Conservation (phyloP, 2,797 vertebrate genomes). For the Dipus sagitta region DNA sequence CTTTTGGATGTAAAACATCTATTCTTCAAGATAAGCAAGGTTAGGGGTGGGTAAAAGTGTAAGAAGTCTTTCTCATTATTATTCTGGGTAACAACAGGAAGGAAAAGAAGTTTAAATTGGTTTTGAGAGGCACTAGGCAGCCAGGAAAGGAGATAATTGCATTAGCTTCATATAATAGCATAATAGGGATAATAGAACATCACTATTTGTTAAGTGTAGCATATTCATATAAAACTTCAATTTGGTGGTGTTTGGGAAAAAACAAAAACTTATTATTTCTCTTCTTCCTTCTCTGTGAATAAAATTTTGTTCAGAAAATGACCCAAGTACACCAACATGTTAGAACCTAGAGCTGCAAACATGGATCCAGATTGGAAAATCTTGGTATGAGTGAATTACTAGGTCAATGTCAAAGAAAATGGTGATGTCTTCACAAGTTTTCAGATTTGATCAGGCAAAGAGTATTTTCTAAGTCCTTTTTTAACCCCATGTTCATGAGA, state of each 20-base stretch:
- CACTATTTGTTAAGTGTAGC: constrained; percentile 44
- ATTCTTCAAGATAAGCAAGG: not conserved
- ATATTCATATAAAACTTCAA: constrained; percentile 58
- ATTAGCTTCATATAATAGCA: constrained; percentile 55
- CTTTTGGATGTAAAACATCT: not conserved
- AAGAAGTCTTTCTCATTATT: not conserved
- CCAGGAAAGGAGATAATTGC: constrained; percentile 53
- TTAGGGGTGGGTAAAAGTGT: not conserved
- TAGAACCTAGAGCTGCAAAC: not conserved
- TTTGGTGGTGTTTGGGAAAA: constrained; percentile 53
- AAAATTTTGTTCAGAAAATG: constrained; percentile 48
- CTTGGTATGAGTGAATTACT: not conserved
- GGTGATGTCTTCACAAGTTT: not conserved
- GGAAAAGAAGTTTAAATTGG: constrained; percentile 48
- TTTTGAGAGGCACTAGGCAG: constrained; percentile 28
- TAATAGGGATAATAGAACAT: constrained; percentile 39
- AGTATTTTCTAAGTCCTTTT: constrained; percentile 1
- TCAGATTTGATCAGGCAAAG: not conserved
- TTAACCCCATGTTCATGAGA: not conserved
- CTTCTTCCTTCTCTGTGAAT: constrained; percentile 23
- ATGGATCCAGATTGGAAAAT: not conserved
- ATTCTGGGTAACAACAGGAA: constrained; percentile 9
- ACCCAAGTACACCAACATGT: not conserved
- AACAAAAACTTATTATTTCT: constrained; percentile 10
- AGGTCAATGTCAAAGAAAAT: constrained; percentile 24